Evolutionary conservation across 2,113 vertebrate species (phyloP).

Genomic region (Dinomys branickii): DNA sequence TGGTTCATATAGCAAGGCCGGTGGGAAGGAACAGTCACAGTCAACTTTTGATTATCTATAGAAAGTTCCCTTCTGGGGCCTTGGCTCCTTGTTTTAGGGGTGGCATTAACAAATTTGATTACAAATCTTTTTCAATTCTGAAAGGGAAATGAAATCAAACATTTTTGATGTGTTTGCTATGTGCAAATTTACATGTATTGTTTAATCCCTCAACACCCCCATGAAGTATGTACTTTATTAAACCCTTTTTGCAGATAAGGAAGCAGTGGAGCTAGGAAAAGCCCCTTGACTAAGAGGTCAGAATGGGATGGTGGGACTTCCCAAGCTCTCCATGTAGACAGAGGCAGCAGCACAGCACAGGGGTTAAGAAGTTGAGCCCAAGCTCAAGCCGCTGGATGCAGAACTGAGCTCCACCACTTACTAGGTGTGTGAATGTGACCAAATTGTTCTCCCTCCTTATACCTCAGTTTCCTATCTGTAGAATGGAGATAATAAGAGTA

Average conservation of each 20-base stretch:
- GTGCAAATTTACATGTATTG: neutral
- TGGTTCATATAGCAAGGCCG: neutral
- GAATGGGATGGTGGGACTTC: neutral
- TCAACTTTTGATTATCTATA: constrained; percentile 77
- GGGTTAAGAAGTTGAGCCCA: neutral
- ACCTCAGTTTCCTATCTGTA: constrained; percentile 20
- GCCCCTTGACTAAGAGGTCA: neutral
- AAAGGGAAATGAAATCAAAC: neutral
- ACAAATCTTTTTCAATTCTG: neutral
- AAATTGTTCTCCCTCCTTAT: neutral
- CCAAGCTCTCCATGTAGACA: neutral
- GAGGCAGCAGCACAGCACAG: neutral
- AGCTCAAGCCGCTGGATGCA: neutral
- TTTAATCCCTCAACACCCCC: neutral
- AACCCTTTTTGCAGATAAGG: constrained; percentile 8
- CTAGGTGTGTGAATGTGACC: neutral
- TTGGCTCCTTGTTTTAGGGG: neutral
- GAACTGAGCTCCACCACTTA: neutral
- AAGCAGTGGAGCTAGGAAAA: neutral
- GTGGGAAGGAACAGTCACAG: neutral
- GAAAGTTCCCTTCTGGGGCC: neutral
- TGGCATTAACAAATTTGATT: neutral
- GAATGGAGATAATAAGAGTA: neutral
- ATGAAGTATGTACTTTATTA: neutral
- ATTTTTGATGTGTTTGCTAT: neutral